Evolutionary conservation across 2,888 invertebrate genomes (phyloP), one percentile per base, ranked within the genome.

Genomic region (Chironomus riparius): DNA sequence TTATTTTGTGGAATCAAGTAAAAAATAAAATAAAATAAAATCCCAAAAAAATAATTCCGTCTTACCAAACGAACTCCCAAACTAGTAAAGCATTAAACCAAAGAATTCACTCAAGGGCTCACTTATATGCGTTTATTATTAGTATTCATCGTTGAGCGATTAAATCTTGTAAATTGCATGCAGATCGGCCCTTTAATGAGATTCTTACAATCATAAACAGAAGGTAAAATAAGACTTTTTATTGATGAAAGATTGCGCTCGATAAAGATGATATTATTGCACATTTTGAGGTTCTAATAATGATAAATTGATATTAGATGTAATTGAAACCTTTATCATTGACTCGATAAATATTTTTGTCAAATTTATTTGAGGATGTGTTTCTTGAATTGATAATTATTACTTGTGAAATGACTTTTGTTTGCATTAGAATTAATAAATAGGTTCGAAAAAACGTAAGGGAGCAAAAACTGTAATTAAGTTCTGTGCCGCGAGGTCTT

Each of bases 101-200:
- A 21, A 12, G 22, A 65, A 65, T 65, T 65, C 65, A 65, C 68
- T 68, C 38, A 38, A 68, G 68, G 38, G 68, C 68, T n/a, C 28
- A 28, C 28, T 68, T 68, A 21, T 68, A 18, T 22, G 68, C 65
- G 24, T 65, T 68, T 68, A n/a, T 28, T 18, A 38, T 38, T 68
- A 68, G 28, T 38, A 68, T 68, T 68, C 68, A 68, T 68, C 38
- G 28, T 22, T 68, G 38, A 47, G 10, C 28, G 68, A 68, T 68
- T 47, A 68, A 68, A 68, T 68, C 68, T 28, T 38, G 47, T 68
- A 56, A 68, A 38, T n/a, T 28, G n/a, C 28, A 68, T 68, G 68
- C 68, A 65, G 6, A 65, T 65, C 65, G 3, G 22, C 21, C 13
- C n/a, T 6, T 56, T 5, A 56, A 56, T 56, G 56, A 56, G 18